phyloP scores from a whole-genome alignment of 2,113 vertebrate genomes.

The Tragelaphus strepsiceros region DNA sequence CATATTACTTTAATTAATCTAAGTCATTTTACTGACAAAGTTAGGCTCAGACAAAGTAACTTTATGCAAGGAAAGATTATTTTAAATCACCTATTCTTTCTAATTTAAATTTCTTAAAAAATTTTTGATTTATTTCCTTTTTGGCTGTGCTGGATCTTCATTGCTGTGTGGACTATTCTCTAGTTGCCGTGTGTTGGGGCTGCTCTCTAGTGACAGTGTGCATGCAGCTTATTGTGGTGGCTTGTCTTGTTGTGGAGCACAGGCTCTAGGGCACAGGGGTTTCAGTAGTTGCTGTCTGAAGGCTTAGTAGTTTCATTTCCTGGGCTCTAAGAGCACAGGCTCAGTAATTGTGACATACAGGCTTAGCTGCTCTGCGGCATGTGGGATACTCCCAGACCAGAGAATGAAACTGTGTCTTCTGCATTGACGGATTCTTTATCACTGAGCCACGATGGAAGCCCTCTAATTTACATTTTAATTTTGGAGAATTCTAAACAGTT shows the following conservation, averaged over 20 bases:
- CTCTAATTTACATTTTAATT: neutral
- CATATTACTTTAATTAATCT: neutral
- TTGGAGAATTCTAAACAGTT: slow-evolving; percentile 6
- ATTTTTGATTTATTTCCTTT: neutral
- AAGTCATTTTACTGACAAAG: neutral
- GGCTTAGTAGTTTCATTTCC: neutral
- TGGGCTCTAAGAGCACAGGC: neutral
- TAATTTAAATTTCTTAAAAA: neutral
- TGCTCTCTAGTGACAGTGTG: neutral
- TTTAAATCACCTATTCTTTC: neutral
- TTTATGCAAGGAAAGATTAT: neutral
- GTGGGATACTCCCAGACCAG: neutral
- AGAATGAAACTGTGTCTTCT: neutral
- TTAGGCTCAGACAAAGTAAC: neutral
- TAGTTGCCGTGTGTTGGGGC: neutral
- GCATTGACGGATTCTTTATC: neutral
- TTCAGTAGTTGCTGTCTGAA: neutral
- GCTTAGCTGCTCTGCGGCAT: neutral
- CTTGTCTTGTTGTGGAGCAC: neutral
- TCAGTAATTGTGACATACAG: neutral
- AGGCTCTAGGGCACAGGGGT: neutral
- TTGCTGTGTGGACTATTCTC: neutral
- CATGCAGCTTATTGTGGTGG: neutral
- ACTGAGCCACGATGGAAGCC: neutral
- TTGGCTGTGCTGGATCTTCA: neutral